Evolutionary conservation across 30 jellyfish, hydroid and myxozoan genomes (phyloP).

Genomic region (Chironex yamaguchii): DNA sequence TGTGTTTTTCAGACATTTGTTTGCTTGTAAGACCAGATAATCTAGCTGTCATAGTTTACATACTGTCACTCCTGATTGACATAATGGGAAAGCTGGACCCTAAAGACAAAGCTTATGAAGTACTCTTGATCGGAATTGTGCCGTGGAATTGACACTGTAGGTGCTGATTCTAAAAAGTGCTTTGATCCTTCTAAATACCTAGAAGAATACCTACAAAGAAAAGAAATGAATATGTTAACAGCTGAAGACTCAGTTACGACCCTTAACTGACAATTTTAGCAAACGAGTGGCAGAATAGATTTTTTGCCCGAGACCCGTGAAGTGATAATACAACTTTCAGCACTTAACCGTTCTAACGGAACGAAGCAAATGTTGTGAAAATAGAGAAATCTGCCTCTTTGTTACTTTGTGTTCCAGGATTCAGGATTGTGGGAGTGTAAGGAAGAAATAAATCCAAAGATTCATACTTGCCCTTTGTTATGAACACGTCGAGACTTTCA

Average conservation of each 20-base stretch:
- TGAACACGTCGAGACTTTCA: too few relatives aligned
- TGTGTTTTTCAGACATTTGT: conserved; percentile 36
- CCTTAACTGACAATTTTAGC: too few relatives aligned
- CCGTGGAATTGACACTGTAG: too few relatives aligned
- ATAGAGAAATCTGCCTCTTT: background rate
- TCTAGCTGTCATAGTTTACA: conserved; percentile 11
- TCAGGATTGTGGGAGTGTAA: conserved; percentile 5
- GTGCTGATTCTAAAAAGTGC: too few relatives aligned
- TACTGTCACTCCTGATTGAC: conserved; percentile 24
- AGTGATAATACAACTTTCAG: too few relatives aligned
- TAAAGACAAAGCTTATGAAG: conserved; percentile 17
- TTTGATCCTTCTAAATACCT: conserved; percentile 5
- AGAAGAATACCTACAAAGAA: conserved; percentile 34
- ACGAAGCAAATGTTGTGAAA: too few relatives aligned
- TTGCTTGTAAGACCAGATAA: conserved; percentile 50
- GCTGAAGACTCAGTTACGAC: too few relatives aligned
- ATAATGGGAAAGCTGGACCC: conserved; percentile 13
- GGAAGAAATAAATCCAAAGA: background rate
- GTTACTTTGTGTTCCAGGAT: background rate
- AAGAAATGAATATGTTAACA: conserved; percentile 41
- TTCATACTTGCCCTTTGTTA: conserved; percentile 2
- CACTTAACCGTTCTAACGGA: too few relatives aligned
- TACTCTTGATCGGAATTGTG: background rate
- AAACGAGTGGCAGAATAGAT: too few relatives aligned
- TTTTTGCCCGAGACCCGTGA: too few relatives aligned